Evolutionary conservation across 2,113 vertebrate species (phyloP).

Genomic region (Rattus norvegicus): DNA sequence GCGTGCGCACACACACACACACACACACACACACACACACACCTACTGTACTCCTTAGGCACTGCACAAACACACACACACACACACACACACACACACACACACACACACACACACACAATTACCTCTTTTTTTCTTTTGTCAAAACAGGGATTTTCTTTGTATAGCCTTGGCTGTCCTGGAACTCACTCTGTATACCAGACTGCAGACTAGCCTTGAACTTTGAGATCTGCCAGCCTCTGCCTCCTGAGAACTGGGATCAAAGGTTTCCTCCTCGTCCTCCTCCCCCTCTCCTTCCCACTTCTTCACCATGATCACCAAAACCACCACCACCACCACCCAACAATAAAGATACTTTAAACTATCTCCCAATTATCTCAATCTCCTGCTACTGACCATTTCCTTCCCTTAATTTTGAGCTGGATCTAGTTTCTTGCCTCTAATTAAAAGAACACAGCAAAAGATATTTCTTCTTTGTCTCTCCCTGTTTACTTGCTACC

Average conservation of each 20-base stretch:
- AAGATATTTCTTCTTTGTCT: slow-evolving; percentile 3
- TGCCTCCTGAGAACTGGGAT: neutral
- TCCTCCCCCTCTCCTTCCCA: too few relatives aligned
- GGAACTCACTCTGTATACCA: neutral
- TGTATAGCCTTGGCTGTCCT: neutral
- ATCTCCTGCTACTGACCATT: neutral
- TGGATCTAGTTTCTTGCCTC: neutral
- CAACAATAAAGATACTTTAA: neutral
- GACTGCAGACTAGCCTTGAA: neutral
- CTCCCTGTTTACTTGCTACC: neutral
- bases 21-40: too few relatives aligned
- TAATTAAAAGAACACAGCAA: slow-evolving; percentile 7
- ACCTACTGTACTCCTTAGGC: too few relatives aligned
- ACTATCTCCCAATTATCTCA: neutral
- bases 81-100: neutral
- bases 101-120: neutral
- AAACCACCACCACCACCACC: neutral
- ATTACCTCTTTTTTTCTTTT: neutral
- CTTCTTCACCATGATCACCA: too few relatives aligned
- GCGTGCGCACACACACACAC: too few relatives aligned
- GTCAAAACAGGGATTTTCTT: neutral
- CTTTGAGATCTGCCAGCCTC: neutral
- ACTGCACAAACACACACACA: neutral
- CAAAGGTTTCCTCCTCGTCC: neutral
- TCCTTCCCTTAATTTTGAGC: neutral